Base-by-base conservation (phyloP, 2,888 invertebrate species). In the Volucella zonaria region DNA sequence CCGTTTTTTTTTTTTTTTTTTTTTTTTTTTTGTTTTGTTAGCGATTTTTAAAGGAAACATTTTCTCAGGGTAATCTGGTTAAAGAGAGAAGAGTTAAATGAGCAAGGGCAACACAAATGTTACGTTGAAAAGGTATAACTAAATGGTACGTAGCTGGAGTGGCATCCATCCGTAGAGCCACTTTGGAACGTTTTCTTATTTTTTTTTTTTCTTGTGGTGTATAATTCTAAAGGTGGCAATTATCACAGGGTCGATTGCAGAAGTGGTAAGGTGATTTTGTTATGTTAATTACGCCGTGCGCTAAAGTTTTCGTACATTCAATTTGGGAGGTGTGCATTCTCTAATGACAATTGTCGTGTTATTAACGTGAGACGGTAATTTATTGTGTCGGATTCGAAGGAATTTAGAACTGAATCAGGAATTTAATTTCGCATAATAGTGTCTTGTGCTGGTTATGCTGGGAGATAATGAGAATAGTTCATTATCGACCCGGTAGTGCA, bases 191-290 rank as follows among this genome's bases (percentile, higher is more conserved):
- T 61, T 31, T 31, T 31, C 0, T 31, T 31, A 31, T 31, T 31
- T 31, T 31, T 31, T 23, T 23, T 23, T 31, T 3, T 31, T 4
- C 31, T 31, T 4, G 31, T 31, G 31, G 31, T 49, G 23, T 18
- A 45, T 43, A 56, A 42, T 54, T 67, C 52, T 38, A 58, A 79
- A 82, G 78, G 74, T 70, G 82, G 82, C 74, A 83, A 79, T 83
- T 79, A 79, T 64, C 54, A 59, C 70, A 66, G 38, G 75, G 64
- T 74, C 74, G 68, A 79, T 75, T 74, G 79, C 79, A 74, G 79
- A 79, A 75, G 64, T 81, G 70, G 76, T 81, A 68, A 79, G 68
- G 74, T 75, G 79, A 83, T 83, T 83, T 74, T 64, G 56, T 68
- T 83, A 79, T 79, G 74, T 74, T 83, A 83, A 83, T 74, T 83